Evolutionary conservation across 2,113 vertebrate genomes (phyloP).

Genomic region (Corythoichthys haematopterus): DNA sequence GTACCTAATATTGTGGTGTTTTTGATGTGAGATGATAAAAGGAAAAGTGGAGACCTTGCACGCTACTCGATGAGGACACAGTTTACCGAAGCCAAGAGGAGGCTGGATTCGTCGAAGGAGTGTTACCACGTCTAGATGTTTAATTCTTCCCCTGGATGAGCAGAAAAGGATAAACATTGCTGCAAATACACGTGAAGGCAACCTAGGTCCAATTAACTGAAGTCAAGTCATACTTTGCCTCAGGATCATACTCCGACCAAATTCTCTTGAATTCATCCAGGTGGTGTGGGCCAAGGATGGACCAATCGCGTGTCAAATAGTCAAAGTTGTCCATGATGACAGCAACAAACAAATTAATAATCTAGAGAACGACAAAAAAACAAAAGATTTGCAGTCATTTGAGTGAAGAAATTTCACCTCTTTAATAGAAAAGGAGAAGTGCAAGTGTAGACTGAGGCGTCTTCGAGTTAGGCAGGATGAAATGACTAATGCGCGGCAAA

Average conservation of each 20-base stretch:
- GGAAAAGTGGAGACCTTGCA: conserved; percentile 83
- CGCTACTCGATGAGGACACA: conserved; percentile 95
- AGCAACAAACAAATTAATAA: conserved; percentile 98
- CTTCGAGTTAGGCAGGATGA: no score
- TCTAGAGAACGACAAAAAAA: conserved; percentile 65
- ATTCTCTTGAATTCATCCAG: conserved; percentile 98
- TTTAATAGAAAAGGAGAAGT: not conserved
- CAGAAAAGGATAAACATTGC: not conserved
- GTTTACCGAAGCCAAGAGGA: conserved; percentile 93
- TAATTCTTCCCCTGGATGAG: conserved; percentile 86
- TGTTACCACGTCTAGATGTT: conserved; percentile 95
- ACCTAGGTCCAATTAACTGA: not conserved
- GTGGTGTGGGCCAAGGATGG: conserved; percentile 96
- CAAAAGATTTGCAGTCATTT: no score
- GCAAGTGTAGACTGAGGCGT: not conserved
- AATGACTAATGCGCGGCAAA: no score
- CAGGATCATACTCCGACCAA: conserved; percentile 98
- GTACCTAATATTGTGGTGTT: not conserved
- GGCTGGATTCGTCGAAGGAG: conserved; percentile 93
- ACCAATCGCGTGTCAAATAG: conserved; percentile 98
- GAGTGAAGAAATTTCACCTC: not conserved
- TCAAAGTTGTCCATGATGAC: conserved; percentile 99
- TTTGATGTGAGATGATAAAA: not conserved
- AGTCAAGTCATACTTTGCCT: conserved; percentile 88
- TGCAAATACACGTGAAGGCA: not conserved